Conservation (phyloP, 1,140 invertebrate species). For the Acyrthosiphon pisum region DNA sequence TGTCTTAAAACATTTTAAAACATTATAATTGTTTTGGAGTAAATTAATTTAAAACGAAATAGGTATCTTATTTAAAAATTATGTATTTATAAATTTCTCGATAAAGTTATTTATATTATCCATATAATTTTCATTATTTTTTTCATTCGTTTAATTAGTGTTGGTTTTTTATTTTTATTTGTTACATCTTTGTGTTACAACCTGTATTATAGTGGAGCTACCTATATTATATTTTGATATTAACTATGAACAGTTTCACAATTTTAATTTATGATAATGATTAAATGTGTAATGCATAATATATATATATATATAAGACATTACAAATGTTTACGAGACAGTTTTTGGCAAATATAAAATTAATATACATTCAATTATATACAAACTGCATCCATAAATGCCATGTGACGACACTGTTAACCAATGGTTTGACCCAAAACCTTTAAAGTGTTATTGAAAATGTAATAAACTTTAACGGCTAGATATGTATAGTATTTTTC, state of each 20-base stretch:
- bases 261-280: neutral
- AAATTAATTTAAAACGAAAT: no score
- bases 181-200: no score
- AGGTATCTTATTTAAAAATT: no score
- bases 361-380: constrained; percentile 15
- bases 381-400: constrained; percentile 4
- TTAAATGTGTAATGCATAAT: neutral
- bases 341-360: constrained; percentile 12
- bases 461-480: constrained; percentile 16
- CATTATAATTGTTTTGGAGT: no score
- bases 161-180: no score
- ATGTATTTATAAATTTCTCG: no score
- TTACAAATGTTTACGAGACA: neutral
- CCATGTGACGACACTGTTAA: constrained; percentile 27
- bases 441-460: constrained; percentile 22
- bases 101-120: no score
- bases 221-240: no score
- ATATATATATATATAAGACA: neutral
- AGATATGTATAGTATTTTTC: neutral
- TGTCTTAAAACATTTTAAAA: no score
- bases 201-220: neutral
- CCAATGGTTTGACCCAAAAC: constrained; percentile 38
- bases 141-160: no score
- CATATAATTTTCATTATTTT: no score
- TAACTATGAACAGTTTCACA: neutral